Evolutionary conservation across 1,140 invertebrate genomes (phyloP).

Genomic region (Hyposmocoma kahamanoa): DNA sequence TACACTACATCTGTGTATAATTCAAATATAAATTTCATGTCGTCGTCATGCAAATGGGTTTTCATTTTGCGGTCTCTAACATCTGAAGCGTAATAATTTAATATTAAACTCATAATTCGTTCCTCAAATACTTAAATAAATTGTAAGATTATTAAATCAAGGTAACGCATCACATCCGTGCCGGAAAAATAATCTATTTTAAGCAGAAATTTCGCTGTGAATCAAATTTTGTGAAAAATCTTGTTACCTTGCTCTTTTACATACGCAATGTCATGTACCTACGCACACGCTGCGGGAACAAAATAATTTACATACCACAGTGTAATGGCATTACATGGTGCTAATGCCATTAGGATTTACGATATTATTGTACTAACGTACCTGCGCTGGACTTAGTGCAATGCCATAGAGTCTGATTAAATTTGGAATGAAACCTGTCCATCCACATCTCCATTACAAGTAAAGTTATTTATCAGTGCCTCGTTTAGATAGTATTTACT

Average conservation of each 20-base stretch:
- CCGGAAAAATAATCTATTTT: slow-evolving; percentile 36
- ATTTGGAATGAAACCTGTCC: no score
- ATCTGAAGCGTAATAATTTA: background rate
- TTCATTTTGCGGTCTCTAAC: no score
- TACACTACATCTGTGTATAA: no score
- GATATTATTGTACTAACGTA: background rate
- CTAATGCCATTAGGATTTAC: background rate
- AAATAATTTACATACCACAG: slow-evolving; percentile 16
- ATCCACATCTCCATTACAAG: no score
- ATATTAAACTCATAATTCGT: background rate
- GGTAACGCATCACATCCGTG: slow-evolving; percentile 23
- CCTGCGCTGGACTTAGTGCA: no score
- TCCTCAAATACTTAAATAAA: slow-evolving; percentile 21
- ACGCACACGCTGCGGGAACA: slow-evolving; percentile 18
- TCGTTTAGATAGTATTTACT: no score
- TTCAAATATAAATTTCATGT: no score
- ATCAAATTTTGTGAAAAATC: slow-evolving; percentile 49
- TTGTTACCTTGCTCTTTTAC: slow-evolving; percentile 34
- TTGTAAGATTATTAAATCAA: slow-evolving; percentile 24
- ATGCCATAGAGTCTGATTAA: no score
- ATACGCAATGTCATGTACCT: slow-evolving; percentile 22
- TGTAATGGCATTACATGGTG: background rate
- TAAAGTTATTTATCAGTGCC: no score
- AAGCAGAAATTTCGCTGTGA: slow-evolving; percentile 32
- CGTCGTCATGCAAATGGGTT: no score